Evolutionary conservation across 2,113 vertebrate species (phyloP).

Genomic region (Pseudopodoces humilis): DNA sequence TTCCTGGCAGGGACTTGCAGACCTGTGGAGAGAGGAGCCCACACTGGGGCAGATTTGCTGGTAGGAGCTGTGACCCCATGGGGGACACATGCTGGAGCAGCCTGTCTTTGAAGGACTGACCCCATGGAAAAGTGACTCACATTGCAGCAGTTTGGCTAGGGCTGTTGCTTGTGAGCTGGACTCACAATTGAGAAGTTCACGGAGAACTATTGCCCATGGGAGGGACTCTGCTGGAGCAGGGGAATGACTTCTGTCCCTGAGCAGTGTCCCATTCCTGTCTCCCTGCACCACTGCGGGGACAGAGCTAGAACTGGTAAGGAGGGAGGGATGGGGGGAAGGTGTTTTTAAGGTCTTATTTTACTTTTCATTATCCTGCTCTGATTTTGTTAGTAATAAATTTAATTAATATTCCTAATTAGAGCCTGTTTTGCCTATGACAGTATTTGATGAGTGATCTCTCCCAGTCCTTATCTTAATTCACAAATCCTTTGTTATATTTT

Average conservation of each 20-base stretch:
- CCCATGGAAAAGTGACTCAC: background rate
- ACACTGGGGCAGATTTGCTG: background rate
- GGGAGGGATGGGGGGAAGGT: background rate
- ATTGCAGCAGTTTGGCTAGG: background rate
- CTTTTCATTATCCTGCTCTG: background rate
- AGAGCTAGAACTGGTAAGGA: background rate
- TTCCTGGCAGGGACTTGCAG: background rate
- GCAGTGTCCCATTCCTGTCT: background rate
- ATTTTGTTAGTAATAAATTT: background rate
- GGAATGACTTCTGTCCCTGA: background rate
- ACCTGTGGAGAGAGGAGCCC: background rate
- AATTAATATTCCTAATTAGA: background rate
- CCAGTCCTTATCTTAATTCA: background rate
- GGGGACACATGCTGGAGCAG: background rate
- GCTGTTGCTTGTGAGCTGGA: background rate
- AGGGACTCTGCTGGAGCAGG: background rate
- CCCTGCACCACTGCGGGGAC: background rate
- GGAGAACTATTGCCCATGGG: background rate
- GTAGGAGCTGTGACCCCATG: background rate
- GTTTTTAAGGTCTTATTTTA: background rate
- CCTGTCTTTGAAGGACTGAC: background rate
- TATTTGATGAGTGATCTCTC: background rate
- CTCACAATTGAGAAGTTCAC: background rate
- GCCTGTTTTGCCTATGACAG: background rate
- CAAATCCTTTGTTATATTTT: background rate